Evolutionary conservation across 2,113 vertebrate species (phyloP), one percentile per base, ranked within the genome.

Genomic region (Menidia beryllina): DNA sequence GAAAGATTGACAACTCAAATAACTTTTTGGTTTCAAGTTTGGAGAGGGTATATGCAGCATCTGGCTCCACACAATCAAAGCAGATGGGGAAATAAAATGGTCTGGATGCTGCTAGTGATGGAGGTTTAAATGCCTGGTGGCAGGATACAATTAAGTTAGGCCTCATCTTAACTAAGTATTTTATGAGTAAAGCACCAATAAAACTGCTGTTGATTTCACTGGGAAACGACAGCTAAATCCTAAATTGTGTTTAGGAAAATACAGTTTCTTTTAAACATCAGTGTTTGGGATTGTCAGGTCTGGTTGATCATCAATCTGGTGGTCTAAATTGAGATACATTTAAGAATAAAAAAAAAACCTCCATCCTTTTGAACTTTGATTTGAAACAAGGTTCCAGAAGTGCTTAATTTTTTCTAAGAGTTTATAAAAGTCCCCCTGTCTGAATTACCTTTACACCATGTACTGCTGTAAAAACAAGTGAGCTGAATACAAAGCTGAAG

Each of bases 401-500:
- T 62, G 57, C 58, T 81, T 62, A 58, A 83, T 66, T 72, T 74
- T n/a, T 50, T 57, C 77, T 70, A 67, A 56, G 27, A 17, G 83
- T 78, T 12, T 43, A 87, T 79, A 72, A 79, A 49, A 41, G 52
- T n/a, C 84, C 25, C 62, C 75, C 47, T 74, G 56, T 75, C 54
- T 80, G 13, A 77, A 55, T 79, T 58, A 56, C 45, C 76, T 78
- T 87, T 74, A 81, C 58, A 73, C 54, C 60, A 34, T 60, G 65
- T 65, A 48, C 73, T 59, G 58, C 75, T 72, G 67, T 86, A 69
- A 82, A 88, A 90, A 48, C 30, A 30, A 85, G 78, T 58, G 30
- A 43, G 58, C 74, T 67, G 43, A 65, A 64, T 56, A 69, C 52
- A 68, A 83, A 74, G 75, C 58, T 61, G 47, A 14, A 72, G 75